Evolutionary conservation across 2,113 vertebrate genomes (phyloP).

Genomic region (Zapornia atra): DNA sequence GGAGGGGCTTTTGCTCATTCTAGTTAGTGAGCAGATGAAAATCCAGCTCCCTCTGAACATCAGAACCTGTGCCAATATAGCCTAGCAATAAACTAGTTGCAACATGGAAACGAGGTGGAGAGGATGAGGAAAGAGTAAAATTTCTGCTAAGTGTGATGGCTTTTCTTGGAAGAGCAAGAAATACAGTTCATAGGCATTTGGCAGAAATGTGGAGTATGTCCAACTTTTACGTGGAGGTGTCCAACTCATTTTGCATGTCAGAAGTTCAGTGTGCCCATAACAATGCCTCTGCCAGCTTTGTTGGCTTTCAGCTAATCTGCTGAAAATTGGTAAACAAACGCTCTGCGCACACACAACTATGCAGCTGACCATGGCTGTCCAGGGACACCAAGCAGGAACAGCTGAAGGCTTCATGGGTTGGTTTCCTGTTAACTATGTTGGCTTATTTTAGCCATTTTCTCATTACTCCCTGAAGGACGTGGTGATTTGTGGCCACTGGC

Average conservation of each 20-base stretch:
- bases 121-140: not conserved
- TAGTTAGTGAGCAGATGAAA: not conserved
- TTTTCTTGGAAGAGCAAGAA: not conserved
- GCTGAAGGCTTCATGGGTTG: not conserved
- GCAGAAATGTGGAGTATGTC: not conserved
- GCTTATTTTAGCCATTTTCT: not conserved
- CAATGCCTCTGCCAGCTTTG: not conserved
- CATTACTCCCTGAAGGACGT: not conserved
- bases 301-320: not conserved
- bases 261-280: not conserved
- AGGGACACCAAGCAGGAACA: not conserved
- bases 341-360: not conserved
- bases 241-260: not conserved
- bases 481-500: not conserved
- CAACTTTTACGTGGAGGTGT: not conserved
- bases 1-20: not conserved
- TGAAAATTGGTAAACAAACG: conserved; percentile 3
- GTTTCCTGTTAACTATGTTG: not conserved
- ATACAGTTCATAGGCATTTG: not conserved
- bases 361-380: not conserved
- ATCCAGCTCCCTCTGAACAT: not conserved
- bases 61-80: not conserved
- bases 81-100: not conserved
- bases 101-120: not conserved
- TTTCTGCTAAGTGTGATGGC: not conserved